A percentile compares a stretch with the other conserved stretches of the same genome.
Conservation (phyloP, 2,888 invertebrate species). For the Ophioninae sp. region DNA sequence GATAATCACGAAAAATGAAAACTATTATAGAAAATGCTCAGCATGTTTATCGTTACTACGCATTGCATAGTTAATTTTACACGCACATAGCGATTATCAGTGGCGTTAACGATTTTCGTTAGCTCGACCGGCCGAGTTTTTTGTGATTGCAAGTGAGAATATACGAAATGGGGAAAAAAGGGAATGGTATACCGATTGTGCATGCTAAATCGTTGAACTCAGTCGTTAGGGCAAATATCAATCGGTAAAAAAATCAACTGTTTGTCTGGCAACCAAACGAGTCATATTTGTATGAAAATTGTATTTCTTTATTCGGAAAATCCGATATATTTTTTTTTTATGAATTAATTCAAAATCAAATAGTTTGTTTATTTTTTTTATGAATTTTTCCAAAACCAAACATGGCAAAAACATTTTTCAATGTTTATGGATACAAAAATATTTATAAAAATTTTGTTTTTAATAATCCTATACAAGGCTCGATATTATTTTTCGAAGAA, state of each 20-base stretch:
- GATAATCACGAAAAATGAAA: constrained; percentile 37
- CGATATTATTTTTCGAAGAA: not conserved
- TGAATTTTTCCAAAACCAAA: too few relatives aligned
- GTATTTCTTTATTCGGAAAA: too few relatives aligned
- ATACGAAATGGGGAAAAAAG: not conserved
- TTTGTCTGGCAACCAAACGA: not conserved
- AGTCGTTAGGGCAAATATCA: not conserved
- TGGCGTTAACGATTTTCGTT: not conserved
- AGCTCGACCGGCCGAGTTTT: not conserved
- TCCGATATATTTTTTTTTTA: too few relatives aligned
- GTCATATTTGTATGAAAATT: too few relatives aligned
- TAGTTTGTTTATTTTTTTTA: too few relatives aligned
- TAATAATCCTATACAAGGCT: not conserved
- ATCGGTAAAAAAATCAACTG: not conserved
- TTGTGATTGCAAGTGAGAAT: not conserved
- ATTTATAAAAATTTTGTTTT: too few relatives aligned
- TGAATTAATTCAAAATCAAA: too few relatives aligned
- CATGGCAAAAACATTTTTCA: too few relatives aligned
- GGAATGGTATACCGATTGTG: not conserved
- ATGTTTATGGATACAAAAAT: too few relatives aligned
- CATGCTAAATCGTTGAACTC: not conserved
- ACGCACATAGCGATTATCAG: not conserved
- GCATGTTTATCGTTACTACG: constrained; percentile 68
- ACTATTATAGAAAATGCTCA: constrained; percentile 28
- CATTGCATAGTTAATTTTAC: constrained; percentile 15